phyloP scores from a whole-genome alignment of 2,797 vertebrate genomes.

The Karalla daura region DNA sequence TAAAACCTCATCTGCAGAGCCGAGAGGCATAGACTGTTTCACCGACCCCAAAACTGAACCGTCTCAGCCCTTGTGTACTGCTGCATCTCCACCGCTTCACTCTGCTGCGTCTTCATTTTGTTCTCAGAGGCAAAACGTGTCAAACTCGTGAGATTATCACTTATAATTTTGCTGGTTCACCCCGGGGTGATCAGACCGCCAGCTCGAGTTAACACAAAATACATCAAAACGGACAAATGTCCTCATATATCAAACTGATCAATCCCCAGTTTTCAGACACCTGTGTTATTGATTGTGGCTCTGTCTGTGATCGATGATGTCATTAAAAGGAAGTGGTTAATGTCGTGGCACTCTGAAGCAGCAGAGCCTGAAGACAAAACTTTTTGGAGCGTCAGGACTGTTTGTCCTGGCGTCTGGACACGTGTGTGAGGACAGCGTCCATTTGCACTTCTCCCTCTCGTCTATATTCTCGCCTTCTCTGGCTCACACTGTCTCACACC shows the following conservation, averaged over 20 bases:
- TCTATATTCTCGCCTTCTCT: not conserved
- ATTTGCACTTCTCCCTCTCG: not conserved
- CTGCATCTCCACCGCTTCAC: not conserved
- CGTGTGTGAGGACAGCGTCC: no score
- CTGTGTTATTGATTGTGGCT: not conserved
- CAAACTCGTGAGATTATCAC: not conserved
- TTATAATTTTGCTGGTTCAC: no score
- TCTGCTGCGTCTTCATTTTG: not conserved
- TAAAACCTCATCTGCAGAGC: constrained; percentile 6
- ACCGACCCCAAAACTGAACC: not conserved
- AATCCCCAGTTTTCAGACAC: not conserved
- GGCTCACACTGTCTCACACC: not conserved
- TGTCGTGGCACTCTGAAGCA: not conserved
- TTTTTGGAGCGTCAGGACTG: no score
- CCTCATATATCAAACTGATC: not conserved
- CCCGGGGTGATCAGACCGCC: no score
- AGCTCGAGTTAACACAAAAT: no score
- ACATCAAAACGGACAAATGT: not conserved
- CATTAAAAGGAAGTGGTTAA: constrained; percentile 5
- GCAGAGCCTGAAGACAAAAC: not conserved
- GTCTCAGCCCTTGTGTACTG: not conserved
- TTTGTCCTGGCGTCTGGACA: no score
- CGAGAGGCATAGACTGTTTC: not conserved
- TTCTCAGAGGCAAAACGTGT: not conserved
- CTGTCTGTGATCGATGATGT: constrained; percentile 12